These are phyloP conservation scores for Leptopilina syphax DNA, from an alignment of 2,888 invertebrate species.

Conservation along the genomic window DNA sequence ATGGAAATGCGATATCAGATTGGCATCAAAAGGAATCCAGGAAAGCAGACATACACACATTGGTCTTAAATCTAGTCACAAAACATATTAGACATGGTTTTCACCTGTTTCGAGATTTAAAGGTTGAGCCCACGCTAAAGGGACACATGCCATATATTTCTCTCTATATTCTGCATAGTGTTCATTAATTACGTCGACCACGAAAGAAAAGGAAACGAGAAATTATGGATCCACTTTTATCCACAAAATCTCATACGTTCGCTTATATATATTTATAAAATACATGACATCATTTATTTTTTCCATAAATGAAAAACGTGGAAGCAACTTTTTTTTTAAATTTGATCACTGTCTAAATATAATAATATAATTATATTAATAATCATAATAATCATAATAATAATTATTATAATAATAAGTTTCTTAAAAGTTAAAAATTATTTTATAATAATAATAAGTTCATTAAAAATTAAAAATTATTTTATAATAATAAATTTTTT, in stretches of 20 bases:
- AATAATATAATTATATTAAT: no score
- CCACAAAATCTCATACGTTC: constrained; percentile 57
- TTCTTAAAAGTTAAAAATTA: no score
- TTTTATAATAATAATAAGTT: no score
- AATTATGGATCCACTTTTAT: constrained; percentile 69
- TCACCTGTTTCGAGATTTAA: constrained; percentile 51
- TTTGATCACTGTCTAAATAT: no score
- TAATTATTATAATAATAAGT: no score
- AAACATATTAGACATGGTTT: constrained; percentile 49
- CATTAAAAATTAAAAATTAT: no score
- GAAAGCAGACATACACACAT: constrained; percentile 39
- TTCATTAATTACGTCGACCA: constrained; percentile 66
- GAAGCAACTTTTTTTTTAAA: background rate
- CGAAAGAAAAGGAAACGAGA: constrained; percentile 62
- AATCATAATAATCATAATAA: no score
- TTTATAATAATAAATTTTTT: no score
- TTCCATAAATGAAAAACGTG: background rate
- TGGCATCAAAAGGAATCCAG: constrained; percentile 19
- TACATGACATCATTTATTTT: background rate
- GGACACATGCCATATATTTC: constrained; percentile 68
- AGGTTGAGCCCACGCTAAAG: constrained; percentile 44
- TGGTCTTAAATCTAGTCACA: constrained; percentile 46
- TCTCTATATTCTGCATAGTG: constrained; percentile 65
- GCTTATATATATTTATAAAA: background rate
- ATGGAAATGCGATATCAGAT: constrained; percentile 6